phyloP scores from a whole-genome alignment of 2,888 invertebrate genomes.

The Plebejus argus region DNA sequence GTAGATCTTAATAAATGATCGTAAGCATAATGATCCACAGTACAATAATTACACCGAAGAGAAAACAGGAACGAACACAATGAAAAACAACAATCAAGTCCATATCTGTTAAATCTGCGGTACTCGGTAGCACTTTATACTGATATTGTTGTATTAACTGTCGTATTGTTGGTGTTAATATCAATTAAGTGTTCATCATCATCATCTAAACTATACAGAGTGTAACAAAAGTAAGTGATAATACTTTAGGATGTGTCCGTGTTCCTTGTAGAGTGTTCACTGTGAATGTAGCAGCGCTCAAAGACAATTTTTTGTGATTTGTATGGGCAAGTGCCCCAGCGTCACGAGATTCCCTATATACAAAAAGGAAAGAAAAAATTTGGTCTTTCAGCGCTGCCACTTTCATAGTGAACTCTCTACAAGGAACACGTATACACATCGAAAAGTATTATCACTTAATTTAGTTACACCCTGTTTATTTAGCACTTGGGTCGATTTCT shows the following conservation, averaged over 20 bases:
- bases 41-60: conserved; percentile 9
- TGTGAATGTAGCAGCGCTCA: too few species aligned
- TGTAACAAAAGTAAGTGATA: neutral
- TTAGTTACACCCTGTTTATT: too few species aligned
- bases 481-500: too few species aligned
- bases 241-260: neutral
- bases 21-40: neutral
- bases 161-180: neutral
- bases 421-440: too few species aligned
- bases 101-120: neutral
- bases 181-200: neutral
- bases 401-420: too few species aligned
- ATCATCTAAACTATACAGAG: neutral
- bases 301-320: too few species aligned
- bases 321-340: too few species aligned
- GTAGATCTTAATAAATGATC: neutral
- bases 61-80: conserved; percentile 23
- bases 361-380: too few species aligned
- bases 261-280: too few species aligned
- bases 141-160: neutral
- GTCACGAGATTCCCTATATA: too few species aligned
- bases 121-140: neutral
- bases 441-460: too few species aligned
- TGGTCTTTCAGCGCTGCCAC: too few species aligned
- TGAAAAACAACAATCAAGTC: conserved; percentile 16